These are phyloP conservation scores for Montipora sp. DNA, from an alignment of 64 coral and sea anemone species.

Conservation along the genomic window DNA sequence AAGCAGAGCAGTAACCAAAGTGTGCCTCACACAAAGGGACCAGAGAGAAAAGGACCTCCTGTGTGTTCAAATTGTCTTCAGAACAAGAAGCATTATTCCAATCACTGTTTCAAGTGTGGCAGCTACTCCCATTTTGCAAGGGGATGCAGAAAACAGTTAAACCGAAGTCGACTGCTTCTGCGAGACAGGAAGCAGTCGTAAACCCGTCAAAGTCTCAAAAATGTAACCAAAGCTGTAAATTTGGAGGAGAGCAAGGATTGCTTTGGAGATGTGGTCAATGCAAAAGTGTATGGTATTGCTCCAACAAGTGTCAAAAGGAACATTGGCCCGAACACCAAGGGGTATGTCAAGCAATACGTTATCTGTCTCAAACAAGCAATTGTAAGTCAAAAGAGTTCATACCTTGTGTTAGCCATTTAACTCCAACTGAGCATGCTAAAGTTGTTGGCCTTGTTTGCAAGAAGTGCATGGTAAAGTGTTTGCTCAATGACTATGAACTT, in stretches of 20 bases:
- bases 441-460: no score
- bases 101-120: no score
- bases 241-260: neutral
- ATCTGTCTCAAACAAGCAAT: no score
- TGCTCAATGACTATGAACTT: no score
- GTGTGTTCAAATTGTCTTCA: slow-evolving; percentile 46
- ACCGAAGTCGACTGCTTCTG: neutral
- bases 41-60: slow-evolving; percentile 44
- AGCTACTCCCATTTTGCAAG: slow-evolving; percentile 45
- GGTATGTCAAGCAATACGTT: no score
- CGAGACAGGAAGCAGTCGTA: slow-evolving; percentile 41
- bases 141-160: slow-evolving; percentile 24
- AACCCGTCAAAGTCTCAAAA: slow-evolving; percentile 1
- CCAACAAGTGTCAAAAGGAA: no score
- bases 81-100: slow-evolving; percentile 26
- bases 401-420: no score
- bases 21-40: neutral
- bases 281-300: neutral
- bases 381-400: no score
- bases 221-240: neutral
- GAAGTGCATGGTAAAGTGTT: no score
- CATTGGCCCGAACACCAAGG: no score
- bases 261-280: neutral
- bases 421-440: no score
- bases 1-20: slow-evolving; percentile 1